These are phyloP conservation scores for Asbolus verrucosus DNA, from an alignment of 1,140 invertebrate genomes.

Conservation along the genomic window DNA sequence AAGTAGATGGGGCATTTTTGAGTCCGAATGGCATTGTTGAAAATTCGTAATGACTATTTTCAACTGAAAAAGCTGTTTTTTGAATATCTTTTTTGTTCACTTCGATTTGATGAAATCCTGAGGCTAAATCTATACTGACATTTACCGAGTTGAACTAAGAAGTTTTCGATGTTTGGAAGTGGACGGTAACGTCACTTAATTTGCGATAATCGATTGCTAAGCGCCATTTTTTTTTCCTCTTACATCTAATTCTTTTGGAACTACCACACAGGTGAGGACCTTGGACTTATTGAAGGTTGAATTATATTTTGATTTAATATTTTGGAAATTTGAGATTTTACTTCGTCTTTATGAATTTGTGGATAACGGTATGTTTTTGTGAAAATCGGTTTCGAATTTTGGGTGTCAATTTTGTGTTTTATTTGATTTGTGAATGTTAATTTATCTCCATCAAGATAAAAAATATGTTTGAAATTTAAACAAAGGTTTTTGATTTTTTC, in stretches of 20 bases:
- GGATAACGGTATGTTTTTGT: slow-evolving; percentile 18
- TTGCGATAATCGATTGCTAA: slow-evolving; percentile 14
- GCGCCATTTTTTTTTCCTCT: slow-evolving; percentile 17
- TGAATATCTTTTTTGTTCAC: slow-evolving; percentile 3
- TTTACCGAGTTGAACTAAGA: slow-evolving; percentile 32
- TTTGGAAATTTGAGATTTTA: slow-evolving; percentile 14
- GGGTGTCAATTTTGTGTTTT: slow-evolving; percentile 15
- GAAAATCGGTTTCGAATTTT: background rate
- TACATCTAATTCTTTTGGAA: slow-evolving; percentile 21
- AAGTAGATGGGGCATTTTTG: slow-evolving; percentile 30
- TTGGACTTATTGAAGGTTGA: background rate
- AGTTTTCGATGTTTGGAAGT: slow-evolving; percentile 10
- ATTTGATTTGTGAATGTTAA: slow-evolving; percentile 22
- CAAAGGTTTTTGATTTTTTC: background rate
- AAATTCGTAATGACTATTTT: slow-evolving; percentile 31
- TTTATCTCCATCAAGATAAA: background rate
- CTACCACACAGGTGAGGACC: slow-evolving; percentile 14
- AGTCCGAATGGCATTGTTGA: slow-evolving; percentile 10
- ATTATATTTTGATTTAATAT: slow-evolving; percentile 16
- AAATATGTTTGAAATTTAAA: background rate
- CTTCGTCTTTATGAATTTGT: slow-evolving; percentile 5
- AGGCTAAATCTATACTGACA: slow-evolving; percentile 27
- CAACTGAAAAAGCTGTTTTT: slow-evolving; percentile 25
- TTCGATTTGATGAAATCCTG: slow-evolving; percentile 25
- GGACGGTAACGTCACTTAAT: slow-evolving; percentile 23